These are phyloP conservation scores for Leguminivora glycinivorella DNA, from an alignment of 1,140 invertebrate species.

Conservation along the genomic window DNA sequence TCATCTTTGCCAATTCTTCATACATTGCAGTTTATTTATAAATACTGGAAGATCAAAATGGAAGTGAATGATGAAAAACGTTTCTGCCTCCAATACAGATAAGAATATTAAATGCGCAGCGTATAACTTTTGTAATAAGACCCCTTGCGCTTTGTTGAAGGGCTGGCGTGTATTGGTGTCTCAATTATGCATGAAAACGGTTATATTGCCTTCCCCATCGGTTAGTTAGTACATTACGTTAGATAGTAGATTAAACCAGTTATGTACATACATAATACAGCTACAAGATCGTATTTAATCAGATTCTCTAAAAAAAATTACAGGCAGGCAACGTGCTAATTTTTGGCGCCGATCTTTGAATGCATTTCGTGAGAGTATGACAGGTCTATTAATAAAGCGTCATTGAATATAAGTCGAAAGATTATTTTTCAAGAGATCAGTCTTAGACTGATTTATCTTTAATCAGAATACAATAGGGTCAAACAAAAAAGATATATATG, in stretches of 20 bases:
- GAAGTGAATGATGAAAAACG: too few relatives aligned
- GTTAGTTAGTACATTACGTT: neutral
- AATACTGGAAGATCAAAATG: neutral
- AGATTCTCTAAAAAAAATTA: neutral
- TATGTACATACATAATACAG: neutral
- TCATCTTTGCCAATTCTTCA: neutral
- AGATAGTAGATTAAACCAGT: neutral
- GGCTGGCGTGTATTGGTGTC: neutral
- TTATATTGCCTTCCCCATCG: neutral
- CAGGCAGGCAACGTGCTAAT: neutral
- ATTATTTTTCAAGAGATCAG: neutral
- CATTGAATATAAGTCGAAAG: neutral
- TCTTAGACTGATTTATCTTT: neutral
- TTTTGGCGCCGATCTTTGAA: neutral
- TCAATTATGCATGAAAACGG: conserved; percentile 1
- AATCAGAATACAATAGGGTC: neutral
- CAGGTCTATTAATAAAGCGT: neutral
- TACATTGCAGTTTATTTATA: neutral
- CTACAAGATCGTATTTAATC: neutral
- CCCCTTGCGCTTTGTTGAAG: neutral
- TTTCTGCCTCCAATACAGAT: neutral
- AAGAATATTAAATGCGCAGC: neutral
- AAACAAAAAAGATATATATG: neutral
- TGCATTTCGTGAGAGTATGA: neutral
- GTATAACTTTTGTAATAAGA: neutral